Conservation (phyloP, 2,113 vertebrate species). For the Phodopus roborovskii region DNA sequence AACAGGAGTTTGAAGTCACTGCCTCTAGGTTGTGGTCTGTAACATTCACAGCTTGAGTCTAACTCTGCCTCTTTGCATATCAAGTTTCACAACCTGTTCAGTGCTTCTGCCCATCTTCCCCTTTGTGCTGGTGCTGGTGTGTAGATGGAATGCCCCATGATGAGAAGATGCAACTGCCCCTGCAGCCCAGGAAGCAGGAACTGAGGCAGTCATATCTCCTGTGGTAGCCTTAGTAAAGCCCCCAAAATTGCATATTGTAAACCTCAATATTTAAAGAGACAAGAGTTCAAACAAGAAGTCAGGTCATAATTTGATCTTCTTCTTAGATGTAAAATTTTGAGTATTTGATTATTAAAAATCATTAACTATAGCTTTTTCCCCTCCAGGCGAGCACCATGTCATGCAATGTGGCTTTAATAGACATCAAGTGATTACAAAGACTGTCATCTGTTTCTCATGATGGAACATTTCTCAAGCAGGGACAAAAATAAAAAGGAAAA, state of each 20-base stretch:
- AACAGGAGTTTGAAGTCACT: neutral
- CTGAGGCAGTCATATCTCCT: neutral
- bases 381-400: neutral
- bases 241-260: neutral
- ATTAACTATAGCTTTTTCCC: neutral
- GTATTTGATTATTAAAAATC: constrained; percentile 37
- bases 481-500: constrained; percentile 39
- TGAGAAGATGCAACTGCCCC: too few relatives aligned
- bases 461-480: neutral
- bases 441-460: constrained; percentile 27
- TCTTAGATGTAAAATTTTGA: neutral
- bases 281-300: neutral
- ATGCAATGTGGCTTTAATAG: constrained; percentile 29
- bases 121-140: neutral
- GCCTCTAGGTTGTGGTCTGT: neutral
- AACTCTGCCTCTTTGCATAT: neutral
- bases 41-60: neutral
- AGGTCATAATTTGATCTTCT: neutral
- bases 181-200: neutral
- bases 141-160: too few relatives aligned
- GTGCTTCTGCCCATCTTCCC: neutral
- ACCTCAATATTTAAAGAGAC: neutral
- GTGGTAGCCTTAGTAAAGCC: neutral
- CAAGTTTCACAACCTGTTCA: neutral
- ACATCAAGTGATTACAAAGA: neutral